A percentile compares a stretch with the other conserved stretches of the same genome.
phyloP scores from a whole-genome alignment of 1,140 invertebrate genomes.

The Globodera ellingtonae region DNA sequence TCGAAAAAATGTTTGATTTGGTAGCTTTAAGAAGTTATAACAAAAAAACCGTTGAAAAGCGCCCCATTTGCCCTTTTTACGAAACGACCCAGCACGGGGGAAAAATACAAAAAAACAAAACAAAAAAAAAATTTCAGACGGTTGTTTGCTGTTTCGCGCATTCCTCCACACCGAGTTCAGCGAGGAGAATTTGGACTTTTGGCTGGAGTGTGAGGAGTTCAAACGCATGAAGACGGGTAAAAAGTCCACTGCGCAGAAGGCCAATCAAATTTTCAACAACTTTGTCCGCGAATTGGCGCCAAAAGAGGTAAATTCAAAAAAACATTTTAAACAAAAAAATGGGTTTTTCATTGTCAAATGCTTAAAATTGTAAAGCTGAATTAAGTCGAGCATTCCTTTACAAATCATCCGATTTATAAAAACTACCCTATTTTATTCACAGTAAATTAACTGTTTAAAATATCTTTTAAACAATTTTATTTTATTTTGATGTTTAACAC shows the following conservation, averaged over 20 bases:
- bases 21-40: no score
- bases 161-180: conserved; percentile 48
- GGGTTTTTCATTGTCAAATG: not conserved
- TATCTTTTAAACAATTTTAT: no score
- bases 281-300: conserved; percentile 39
- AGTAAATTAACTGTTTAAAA: no score
- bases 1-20: no score
- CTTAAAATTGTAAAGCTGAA: no score
- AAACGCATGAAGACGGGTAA: conserved; percentile 49
- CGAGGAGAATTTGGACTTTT: conserved; percentile 52
- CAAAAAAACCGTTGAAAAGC: no score
- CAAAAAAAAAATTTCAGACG: conserved; percentile 34
- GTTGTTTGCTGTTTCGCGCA: conserved; percentile 43
- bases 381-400: no score
- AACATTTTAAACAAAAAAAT: not conserved
- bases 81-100: no score
- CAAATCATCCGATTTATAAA: no score
- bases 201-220: conserved; percentile 48
- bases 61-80: no score
- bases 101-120: not conserved
- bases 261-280: conserved; percentile 39
- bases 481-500: not conserved
- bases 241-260: conserved; percentile 49
- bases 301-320: conserved; percentile 43
- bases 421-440: no score